A percentile compares a stretch with the other conserved stretches of the same genome.
Evolutionary conservation across 2,113 vertebrate species (phyloP).

Genomic region (Channa maculata): DNA sequence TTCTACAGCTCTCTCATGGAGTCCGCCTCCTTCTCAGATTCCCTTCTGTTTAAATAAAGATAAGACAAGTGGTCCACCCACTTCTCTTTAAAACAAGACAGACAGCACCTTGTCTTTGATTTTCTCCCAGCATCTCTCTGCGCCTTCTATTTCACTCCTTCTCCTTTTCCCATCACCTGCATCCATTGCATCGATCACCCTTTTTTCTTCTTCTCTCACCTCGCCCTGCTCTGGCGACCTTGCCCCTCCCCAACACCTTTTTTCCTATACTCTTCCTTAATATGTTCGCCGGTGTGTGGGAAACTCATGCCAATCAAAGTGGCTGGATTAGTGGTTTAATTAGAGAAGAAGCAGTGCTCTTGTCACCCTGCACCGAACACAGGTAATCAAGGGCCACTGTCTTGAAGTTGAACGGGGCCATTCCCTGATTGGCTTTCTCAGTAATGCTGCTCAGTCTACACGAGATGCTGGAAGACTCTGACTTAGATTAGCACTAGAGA

Average conservation of each 20-base stretch:
- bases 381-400: conserved; percentile 61
- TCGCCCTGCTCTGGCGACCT: conserved; percentile 29
- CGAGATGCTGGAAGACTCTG: conserved; percentile 48
- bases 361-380: conserved; percentile 62
- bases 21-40: conserved; percentile 13
- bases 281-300: conserved; percentile 54
- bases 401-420: conserved; percentile 49
- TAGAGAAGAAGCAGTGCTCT: conserved; percentile 53
- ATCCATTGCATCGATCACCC: conserved; percentile 28
- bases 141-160: not conserved
- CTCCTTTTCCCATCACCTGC: conserved; percentile 25
- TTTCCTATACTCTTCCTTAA: conserved; percentile 2
- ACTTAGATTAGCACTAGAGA: conserved; percentile 57
- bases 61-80: conserved; percentile 26
- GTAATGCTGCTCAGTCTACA: conserved; percentile 46
- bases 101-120: conserved; percentile 20
- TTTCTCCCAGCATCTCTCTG: conserved; percentile 25
- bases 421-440: conserved; percentile 64
- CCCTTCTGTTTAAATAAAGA: conserved; percentile 45
- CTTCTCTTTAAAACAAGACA: conserved; percentile 13
- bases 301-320: conserved; percentile 55
- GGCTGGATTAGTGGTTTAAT: conserved; percentile 67
- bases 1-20: not conserved
- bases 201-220: conserved; percentile 2
- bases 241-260: conserved; percentile 2